phyloP scores from a whole-genome alignment of 1,140 invertebrate species.

The Palaemon carinicauda region DNA sequence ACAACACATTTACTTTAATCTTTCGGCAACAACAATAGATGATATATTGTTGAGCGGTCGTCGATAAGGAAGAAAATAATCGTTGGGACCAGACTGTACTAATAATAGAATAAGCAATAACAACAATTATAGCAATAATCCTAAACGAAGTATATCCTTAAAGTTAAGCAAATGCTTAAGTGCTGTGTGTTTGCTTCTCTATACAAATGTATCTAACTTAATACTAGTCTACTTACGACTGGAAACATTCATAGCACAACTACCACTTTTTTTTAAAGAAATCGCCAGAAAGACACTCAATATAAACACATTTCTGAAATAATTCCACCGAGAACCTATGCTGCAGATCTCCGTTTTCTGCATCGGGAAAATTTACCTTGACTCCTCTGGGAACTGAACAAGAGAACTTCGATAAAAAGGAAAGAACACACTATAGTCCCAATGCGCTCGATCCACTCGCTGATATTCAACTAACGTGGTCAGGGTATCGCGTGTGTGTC shows the following conservation, averaged over 20 bases:
- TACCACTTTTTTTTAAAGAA: not conserved
- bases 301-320: not conserved
- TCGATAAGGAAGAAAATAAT: too few species aligned
- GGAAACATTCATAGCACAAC: not conserved
- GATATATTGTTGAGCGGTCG: too few species aligned
- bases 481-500: slow-evolving; percentile 52
- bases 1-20: too few species aligned
- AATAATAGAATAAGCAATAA: too few species aligned
- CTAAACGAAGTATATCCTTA: too few species aligned
- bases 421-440: slow-evolving; percentile 25
- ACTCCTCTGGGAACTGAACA: slow-evolving; percentile 23
- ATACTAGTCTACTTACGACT: not conserved
- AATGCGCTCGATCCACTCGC: slow-evolving; percentile 53
- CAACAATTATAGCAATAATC: too few species aligned
- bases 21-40: too few species aligned
- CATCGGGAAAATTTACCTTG: slow-evolving; percentile 30
- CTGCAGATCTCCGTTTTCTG: not conserved
- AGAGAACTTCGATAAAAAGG: slow-evolving; percentile 1
- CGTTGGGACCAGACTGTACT: too few species aligned
- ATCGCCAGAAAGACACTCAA: not conserved
- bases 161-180: too few species aligned
- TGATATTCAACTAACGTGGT: slow-evolving; percentile 56
- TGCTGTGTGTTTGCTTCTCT: too few species aligned
- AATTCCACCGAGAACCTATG: not conserved
- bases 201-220: too few species aligned